Evolutionary conservation across 2,888 invertebrate species (phyloP), one percentile per base, ranked within the genome.

Genomic region (Ophraella communa): DNA sequence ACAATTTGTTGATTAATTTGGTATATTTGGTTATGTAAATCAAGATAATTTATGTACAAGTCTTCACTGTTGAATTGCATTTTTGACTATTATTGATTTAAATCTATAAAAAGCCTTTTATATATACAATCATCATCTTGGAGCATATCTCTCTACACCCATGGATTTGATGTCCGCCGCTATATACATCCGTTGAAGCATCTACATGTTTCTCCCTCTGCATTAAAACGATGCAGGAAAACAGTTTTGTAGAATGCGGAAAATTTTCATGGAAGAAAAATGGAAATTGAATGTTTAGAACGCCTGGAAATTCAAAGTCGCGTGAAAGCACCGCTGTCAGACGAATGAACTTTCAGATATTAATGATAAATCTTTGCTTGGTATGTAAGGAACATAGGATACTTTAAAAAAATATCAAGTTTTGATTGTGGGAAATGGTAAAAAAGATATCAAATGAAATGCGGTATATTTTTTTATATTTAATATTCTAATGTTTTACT

Each of bases 211-310:
- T 35, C 21, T 39, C 55, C 42, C 44, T 23, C n/a, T 14, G 21
- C 27, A 55, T 55, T 42, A 18, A 33, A 53, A 42, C 17, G 18
- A 18, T 35, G 24, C 18, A 27, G 11, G 11, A 44, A 24, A 39
- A 45, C 33, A 14, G 27, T 49, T 57, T 52, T 18, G 42, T 60
- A 5, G 52, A 42, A 61, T 45, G 30, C 33, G 21, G 45, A 23
- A 42, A 21, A 39, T 33, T 62, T 42, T 47, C 21, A 39, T 14
- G 21, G 27, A 55, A 42, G 62, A 55, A 45, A 56, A 56, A 62
- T 62, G 62, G 62, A 62, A 62, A 55, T 49, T 45, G 55, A 42
- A 51, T 56, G 49, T 23, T 33, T 30, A 3, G 11, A 47, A 23
- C 14, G 45, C 35, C 20, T 33, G 39, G 18, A 45, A 56, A 24